Conservation (phyloP, 2,113 vertebrate species). For the Myocastor coypus region DNA sequence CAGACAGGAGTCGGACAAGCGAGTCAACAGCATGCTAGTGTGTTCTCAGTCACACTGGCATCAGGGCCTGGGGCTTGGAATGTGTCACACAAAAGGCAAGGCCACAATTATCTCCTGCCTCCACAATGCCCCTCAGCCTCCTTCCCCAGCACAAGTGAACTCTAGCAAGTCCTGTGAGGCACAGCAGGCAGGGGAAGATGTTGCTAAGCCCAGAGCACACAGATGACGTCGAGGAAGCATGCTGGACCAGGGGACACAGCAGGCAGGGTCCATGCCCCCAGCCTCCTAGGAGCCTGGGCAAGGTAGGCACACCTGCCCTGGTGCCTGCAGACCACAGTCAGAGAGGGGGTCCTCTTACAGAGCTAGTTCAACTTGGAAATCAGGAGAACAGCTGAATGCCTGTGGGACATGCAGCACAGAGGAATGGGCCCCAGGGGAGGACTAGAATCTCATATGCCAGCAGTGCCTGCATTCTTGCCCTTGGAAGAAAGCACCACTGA, state of each 20-base stretch:
- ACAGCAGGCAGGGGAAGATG: too few species aligned
- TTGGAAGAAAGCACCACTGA: neutral
- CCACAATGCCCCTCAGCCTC: neutral
- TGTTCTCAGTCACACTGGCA: neutral
- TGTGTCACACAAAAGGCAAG: neutral
- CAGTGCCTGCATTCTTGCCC: neutral
- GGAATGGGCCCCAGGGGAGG: neutral
- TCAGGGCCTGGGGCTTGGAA: neutral
- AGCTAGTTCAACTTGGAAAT: conserved; percentile 79
- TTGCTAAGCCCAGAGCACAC: neutral
- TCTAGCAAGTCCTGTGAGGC: neutral
- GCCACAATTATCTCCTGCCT: neutral
- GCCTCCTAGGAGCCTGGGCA: conserved; percentile 57
- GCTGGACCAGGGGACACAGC: neutral
- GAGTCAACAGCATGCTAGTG: neutral
- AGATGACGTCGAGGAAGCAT: neutral
- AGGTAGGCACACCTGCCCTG: conserved; percentile 61
- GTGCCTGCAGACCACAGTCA: neutral
- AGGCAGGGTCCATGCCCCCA: neutral
- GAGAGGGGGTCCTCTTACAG: conserved; percentile 66
- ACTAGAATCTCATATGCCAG: neutral
- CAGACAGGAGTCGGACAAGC: neutral
- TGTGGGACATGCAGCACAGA: neutral
- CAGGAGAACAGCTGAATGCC: conserved; percentile 55
- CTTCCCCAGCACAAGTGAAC: neutral